These are phyloP conservation scores for Hymenopus coronatus DNA, from an alignment of 2,888 invertebrate species.

Conservation along the genomic window DNA sequence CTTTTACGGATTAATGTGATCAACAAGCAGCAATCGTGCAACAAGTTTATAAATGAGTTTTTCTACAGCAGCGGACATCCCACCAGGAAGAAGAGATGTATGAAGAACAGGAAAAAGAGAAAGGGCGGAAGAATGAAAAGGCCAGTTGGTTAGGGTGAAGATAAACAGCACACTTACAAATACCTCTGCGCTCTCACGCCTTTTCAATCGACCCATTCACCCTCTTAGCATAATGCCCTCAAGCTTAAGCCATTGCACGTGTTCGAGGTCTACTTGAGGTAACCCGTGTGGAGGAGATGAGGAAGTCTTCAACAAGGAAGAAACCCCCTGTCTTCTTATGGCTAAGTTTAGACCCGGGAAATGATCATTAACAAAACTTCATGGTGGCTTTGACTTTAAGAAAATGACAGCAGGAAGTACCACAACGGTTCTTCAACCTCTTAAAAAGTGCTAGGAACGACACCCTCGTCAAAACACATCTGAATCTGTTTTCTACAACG, in stretches of 20 bases:
- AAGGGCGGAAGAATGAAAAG: not conserved
- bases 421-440: too few relatives aligned
- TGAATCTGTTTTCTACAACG: too few relatives aligned
- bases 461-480: too few relatives aligned
- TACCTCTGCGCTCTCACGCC: not conserved
- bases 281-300: not conserved
- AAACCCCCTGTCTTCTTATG: not conserved
- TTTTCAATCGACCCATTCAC: not conserved
- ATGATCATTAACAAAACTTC: not conserved
- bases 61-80: not conserved
- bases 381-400: too few relatives aligned
- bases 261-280: not conserved
- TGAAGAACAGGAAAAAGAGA: not conserved
- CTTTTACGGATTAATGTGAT: too few relatives aligned
- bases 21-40: not conserved
- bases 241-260: not conserved
- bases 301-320: not conserved
- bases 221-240: not conserved
- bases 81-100: not conserved
- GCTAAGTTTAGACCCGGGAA: not conserved
- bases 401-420: too few relatives aligned
- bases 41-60: not conserved
- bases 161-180: not conserved
- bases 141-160: not conserved
- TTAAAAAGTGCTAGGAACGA: too few relatives aligned